phyloP scores from a whole-genome alignment of 2,888 invertebrate species.

The Hartigia nigra region DNA sequence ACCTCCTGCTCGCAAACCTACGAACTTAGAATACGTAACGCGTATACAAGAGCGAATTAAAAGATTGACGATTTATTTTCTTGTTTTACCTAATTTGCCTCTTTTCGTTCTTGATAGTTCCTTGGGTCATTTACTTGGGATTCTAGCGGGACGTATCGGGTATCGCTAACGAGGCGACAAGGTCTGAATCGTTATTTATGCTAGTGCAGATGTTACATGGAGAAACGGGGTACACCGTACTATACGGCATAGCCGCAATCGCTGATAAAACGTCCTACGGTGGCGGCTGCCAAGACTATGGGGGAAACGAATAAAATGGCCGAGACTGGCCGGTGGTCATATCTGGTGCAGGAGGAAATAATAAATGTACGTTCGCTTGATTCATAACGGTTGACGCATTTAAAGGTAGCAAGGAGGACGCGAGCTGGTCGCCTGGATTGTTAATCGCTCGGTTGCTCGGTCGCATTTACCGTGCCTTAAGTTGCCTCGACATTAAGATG shows the following conservation, averaged over 20 bases:
- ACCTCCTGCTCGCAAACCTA: not conserved
- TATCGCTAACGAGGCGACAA: not conserved
- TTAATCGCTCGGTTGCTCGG: not conserved
- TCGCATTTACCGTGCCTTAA: constrained; percentile 12
- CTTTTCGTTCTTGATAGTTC: constrained; percentile 1
- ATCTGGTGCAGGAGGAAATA: not conserved
- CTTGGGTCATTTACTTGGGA: constrained; percentile 12
- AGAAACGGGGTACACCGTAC: not conserved
- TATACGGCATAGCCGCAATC: not conserved
- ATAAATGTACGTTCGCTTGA: not conserved
- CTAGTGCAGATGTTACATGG: not conserved
- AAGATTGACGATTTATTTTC: not conserved
- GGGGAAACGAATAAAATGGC: not conserved
- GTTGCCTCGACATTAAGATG: constrained; percentile 19
- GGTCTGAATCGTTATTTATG: not conserved
- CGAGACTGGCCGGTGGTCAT: not conserved
- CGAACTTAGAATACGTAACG: constrained; percentile 16
- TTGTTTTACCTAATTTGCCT: not conserved
- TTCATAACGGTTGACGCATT: constrained; percentile 1
- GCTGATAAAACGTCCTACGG: not conserved
- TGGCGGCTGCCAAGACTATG: not conserved
- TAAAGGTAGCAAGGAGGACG: not conserved
- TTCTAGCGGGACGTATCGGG: constrained; percentile 10
- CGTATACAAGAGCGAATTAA: constrained; percentile 2
- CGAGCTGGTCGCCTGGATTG: not conserved